These are phyloP conservation scores for Urosaurus nigricauda DNA, from an alignment of 2,797 vertebrate species.

Conservation along the genomic window DNA sequence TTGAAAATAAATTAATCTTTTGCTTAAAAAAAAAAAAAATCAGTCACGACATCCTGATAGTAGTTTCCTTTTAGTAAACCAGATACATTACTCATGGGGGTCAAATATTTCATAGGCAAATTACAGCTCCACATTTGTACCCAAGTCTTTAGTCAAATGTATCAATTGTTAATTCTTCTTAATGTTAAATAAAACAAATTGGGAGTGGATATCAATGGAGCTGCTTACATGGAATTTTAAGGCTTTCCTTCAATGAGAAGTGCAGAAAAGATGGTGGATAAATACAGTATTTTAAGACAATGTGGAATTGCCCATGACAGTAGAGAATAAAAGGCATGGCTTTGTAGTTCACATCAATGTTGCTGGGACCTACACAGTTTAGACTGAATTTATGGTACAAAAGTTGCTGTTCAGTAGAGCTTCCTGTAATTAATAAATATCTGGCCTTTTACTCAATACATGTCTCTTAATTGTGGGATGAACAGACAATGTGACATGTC, in stretches of 20 bases:
- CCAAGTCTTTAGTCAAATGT: slow-evolving; percentile 65
- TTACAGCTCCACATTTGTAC: slow-evolving; percentile 72
- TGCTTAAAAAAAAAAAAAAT: slow-evolving; percentile 66
- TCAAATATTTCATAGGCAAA: slow-evolving; percentile 75
- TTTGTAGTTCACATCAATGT: not conserved
- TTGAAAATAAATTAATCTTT: slow-evolving; percentile 74
- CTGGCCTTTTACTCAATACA: not conserved
- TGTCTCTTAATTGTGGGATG: not conserved
- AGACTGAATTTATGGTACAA: no score
- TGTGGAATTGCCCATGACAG: not conserved
- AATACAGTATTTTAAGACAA: not conserved
- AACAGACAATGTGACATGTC: not conserved
- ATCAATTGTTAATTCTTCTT: slow-evolving; percentile 70
- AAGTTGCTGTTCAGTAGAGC: not conserved
- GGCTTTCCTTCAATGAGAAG: not conserved
- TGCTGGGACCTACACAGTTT: no score
- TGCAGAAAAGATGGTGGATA: not conserved
- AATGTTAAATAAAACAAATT: slow-evolving; percentile 77
- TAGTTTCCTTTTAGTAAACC: slow-evolving; percentile 72
- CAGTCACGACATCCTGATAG: slow-evolving; percentile 73
- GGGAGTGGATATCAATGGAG: not conserved
- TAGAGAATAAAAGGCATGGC: not conserved
- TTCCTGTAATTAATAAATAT: not conserved
- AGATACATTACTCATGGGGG: slow-evolving; percentile 72
- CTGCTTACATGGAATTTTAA: not conserved